These are phyloP conservation scores for Rhinolophus ferrumequinum DNA, from an alignment of 2,113 vertebrate species.

Conservation along the genomic window DNA sequence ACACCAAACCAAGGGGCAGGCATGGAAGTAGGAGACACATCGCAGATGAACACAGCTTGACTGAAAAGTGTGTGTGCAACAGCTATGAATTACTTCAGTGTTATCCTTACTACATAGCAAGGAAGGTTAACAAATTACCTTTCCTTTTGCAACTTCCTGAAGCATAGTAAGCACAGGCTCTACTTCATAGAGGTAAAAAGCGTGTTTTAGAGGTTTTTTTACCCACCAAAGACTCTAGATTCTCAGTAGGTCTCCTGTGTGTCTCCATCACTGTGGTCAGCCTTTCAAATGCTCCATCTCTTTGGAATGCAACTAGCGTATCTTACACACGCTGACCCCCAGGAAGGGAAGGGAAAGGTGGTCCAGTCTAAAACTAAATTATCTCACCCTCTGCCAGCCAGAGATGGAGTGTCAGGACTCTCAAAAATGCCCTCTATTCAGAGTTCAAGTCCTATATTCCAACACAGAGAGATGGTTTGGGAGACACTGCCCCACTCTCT, in stretches of 20 bases:
- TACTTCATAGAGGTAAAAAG: neutral
- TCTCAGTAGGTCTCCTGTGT: neutral
- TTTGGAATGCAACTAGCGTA: accelerated
- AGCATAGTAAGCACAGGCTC: neutral
- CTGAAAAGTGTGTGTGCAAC: accelerated
- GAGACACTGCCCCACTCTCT: neutral
- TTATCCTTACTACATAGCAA: accelerated
- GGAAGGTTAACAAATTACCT: no score
- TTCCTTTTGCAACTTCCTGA: neutral
- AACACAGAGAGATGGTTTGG: neutral
- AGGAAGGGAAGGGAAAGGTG: neutral
- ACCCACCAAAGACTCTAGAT: neutral
- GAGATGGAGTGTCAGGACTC: no score
- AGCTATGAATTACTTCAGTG: accelerated
- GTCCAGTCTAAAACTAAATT: no score
- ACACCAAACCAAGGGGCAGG: neutral
- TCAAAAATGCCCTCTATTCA: accelerated
- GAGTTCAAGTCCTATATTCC: neutral
- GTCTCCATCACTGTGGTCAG: neutral
- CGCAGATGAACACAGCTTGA: neutral
- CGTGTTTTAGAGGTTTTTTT: neutral
- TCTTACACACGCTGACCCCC: accelerated
- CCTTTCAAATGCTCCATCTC: neutral
- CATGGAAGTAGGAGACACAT: accelerated
- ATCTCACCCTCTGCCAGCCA: neutral